Evolutionary conservation across 1,140 invertebrate species (phyloP).

Genomic region (Rhyzopertha dominica): DNA sequence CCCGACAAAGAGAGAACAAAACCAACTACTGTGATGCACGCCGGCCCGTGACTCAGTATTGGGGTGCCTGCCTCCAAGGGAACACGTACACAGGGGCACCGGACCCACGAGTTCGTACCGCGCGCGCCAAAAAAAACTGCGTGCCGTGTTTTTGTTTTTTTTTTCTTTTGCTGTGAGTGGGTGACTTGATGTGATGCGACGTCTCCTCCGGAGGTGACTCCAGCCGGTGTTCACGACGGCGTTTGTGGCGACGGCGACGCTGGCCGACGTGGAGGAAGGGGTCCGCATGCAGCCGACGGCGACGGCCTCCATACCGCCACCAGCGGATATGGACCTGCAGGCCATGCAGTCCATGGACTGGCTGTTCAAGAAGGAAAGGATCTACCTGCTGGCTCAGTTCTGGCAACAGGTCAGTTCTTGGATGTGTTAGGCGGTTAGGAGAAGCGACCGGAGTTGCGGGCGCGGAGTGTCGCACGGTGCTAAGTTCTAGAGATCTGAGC

Average conservation of each 20-base stretch:
- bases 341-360: constrained; percentile 90
- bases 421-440: too few species aligned
- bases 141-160: constrained; percentile 11
- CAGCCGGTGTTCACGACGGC: too few species aligned
- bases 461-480: too few species aligned
- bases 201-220: too few species aligned
- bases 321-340: constrained; percentile 73
- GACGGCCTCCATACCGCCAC: constrained; percentile 50
- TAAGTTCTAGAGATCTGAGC: too few species aligned
- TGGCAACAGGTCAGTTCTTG: constrained; percentile 80
- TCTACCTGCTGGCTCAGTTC: constrained; percentile 86
- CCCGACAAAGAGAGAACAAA: constrained; percentile 24
- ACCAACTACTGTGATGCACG: constrained; percentile 29
- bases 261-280: constrained; percentile 41
- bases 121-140: neutral
- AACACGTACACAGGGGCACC: constrained; percentile 28
- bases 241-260: constrained; percentile 26
- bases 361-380: constrained; percentile 90
- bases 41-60: constrained; percentile 39
- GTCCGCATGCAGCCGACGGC: constrained; percentile 65
- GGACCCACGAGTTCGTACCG: neutral
- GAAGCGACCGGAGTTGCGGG: neutral
- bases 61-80: constrained; percentile 40
- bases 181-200: constrained; percentile 11
- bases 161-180: too few species aligned